Base-by-base conservation (phyloP, 2,797 vertebrate species). In the Vipera latastei region DNA sequence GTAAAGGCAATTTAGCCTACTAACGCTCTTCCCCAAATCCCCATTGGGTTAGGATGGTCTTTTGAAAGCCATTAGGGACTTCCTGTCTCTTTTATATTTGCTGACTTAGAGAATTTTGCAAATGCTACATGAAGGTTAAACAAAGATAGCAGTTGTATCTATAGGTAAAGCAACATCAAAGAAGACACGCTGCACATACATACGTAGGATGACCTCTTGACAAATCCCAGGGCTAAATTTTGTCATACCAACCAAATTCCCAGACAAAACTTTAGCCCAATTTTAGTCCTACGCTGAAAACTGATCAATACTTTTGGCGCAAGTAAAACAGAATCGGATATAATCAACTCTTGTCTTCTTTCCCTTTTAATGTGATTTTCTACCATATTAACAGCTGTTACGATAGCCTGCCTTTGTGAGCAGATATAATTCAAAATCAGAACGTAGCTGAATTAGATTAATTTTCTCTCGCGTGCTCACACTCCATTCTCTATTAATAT, bases 361-460 rank as follows among this genome's bases (percentile, higher is more conserved):
- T 96, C 93, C 93, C 94, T 94, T 94, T 96, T 97, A 97, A 97
- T 97, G 69, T 92, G 96, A 97, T 97, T 97, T 97, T 94, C 96
- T 95, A 96, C 96, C 95, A 59, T 96, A 96, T 97, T 97, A 97
- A 92, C 95, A 94, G 94, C 89, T 96, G 96, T 96, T 96, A 95
- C 95, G 95, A 96, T 93, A 96, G 93, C 93, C 93, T 96, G 96
- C 95, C 96, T 96, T 94, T 96, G 93, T 95, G 96, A 96, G 96
- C 3, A 96, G 96, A 92, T 28, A 4, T 92, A 93, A 96, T 96
- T 96, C 94, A 55, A 93, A 96, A 97, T 95, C 94, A 89, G 94
- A 91, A 56, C 94, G 85, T 3, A 94, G 95, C 63, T 94, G 96
- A 97, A 96, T 78, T 95, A 96, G 94, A 97, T 96, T 97, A 96